phyloP scores from a whole-genome alignment of 2,113 vertebrate genomes.

The Plestiodon gilberti region DNA sequence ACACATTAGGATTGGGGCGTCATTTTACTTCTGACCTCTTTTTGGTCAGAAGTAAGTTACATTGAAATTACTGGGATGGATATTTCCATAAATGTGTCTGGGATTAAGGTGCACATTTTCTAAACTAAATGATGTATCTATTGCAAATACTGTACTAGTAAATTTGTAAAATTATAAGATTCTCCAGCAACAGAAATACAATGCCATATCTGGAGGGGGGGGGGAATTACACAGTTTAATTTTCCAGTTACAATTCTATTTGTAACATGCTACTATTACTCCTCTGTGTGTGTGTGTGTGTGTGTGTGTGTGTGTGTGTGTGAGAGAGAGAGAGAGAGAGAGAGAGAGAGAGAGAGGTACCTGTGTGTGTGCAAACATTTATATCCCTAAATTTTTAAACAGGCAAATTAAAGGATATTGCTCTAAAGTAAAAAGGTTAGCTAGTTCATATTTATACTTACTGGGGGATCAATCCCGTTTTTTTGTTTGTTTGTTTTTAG shows the following conservation, averaged over 20 bases:
- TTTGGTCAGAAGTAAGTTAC: not conserved
- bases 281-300: slow-evolving; percentile 41
- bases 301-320: not conserved
- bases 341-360: no score
- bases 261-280: slow-evolving; percentile 33
- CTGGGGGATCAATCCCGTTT: slow-evolving; percentile 36
- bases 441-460: slow-evolving; percentile 55
- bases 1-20: not conserved
- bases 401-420: slow-evolving; percentile 58
- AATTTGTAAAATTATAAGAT: slow-evolving; percentile 48
- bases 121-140: slow-evolving; percentile 8
- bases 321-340: no score
- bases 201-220: slow-evolving; percentile 42
- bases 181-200: slow-evolving; percentile 52
- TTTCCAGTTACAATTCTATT: slow-evolving; percentile 61
- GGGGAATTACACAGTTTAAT: slow-evolving; percentile 37
- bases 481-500: no score
- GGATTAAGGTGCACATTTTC: not conserved
- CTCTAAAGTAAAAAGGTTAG: slow-evolving; percentile 53
- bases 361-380: not conserved
- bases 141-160: slow-evolving; percentile 33
- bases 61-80: not conserved
- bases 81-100: not conserved
- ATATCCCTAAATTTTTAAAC: slow-evolving; percentile 27
- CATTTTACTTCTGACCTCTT: not conserved